These are phyloP conservation scores for Colletes latitarsis DNA, from an alignment of 1,140 invertebrate species.

Conservation along the genomic window DNA sequence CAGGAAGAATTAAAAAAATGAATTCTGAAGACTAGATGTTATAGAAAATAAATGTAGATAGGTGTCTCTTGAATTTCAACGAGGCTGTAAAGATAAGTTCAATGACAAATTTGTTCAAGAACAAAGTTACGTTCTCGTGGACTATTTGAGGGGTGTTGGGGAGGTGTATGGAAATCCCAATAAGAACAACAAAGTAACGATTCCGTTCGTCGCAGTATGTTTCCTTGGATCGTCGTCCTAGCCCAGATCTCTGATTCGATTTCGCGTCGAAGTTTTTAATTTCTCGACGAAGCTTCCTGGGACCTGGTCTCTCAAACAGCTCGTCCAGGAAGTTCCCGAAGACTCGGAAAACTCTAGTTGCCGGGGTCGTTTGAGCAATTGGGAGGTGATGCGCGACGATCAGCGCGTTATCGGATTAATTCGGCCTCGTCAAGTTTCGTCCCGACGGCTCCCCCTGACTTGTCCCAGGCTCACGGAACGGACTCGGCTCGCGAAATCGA, in stretches of 20 bases:
- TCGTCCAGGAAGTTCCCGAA: conserved; percentile 1
- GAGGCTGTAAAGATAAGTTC: no score
- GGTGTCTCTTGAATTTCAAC: no score
- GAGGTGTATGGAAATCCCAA: no score
- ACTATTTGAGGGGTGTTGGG: no score
- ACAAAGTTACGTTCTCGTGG: no score
- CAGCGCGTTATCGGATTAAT: conserved; percentile 55
- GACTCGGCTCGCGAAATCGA: not conserved
- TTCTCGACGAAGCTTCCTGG: not conserved
- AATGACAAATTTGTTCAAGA: no score
- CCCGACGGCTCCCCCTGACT: conserved; percentile 16
- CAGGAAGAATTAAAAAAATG: no score
- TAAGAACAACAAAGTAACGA: no score
- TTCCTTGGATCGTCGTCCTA: no score
- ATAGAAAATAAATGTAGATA: no score
- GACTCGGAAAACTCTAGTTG: conserved; percentile 8
- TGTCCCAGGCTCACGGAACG: not conserved
- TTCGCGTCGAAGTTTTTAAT: conserved; percentile 1
- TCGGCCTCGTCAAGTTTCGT: conserved; percentile 34
- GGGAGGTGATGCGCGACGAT: conserved; percentile 45
- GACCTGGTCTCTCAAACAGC: not conserved
- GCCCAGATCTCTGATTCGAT: not conserved
- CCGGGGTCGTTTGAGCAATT: conserved; percentile 31
- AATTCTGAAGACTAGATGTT: no score
- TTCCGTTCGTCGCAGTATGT: no score